Evolutionary conservation across 64 coral and sea anemone species (phyloP).

Genomic region (Cladopsammia gracilis): DNA sequence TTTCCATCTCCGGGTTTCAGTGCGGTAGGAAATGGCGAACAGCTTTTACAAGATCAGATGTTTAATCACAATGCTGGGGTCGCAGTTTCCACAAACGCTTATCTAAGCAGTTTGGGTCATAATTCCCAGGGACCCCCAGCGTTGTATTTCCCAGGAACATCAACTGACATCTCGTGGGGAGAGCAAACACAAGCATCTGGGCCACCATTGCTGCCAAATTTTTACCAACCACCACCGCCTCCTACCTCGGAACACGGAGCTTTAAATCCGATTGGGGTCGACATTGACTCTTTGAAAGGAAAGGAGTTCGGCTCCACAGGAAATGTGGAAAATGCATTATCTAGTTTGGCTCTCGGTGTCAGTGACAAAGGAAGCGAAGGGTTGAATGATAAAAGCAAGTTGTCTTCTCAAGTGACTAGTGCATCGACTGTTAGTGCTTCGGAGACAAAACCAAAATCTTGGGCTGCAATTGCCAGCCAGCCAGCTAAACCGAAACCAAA

Average conservation of each 20-base stretch:
- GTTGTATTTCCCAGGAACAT: slow-evolving; percentile 96
- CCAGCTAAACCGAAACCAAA: slow-evolving; percentile 97
- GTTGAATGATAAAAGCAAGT: slow-evolving; percentile 74
- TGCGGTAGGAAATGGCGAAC: slow-evolving; percentile 86
- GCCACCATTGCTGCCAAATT: slow-evolving; percentile 78
- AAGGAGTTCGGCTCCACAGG: slow-evolving; percentile 81
- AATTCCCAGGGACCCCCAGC: slow-evolving; percentile 87
- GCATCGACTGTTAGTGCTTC: slow-evolving; percentile 57
- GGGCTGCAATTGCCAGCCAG: slow-evolving; percentile 99
- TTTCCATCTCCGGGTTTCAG: slow-evolving; percentile 86
- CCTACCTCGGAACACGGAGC: slow-evolving; percentile 73
- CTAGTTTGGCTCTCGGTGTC: slow-evolving; percentile 91
- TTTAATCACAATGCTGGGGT: slow-evolving; percentile 96
- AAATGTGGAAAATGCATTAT: slow-evolving; percentile 95
- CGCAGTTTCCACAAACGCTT: slow-evolving; percentile 91
- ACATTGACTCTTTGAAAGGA: slow-evolving; percentile 83
- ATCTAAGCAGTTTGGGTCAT: slow-evolving; percentile 88
- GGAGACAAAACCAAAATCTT: slow-evolving; percentile 93
- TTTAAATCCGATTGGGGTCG: slow-evolving; percentile 83
- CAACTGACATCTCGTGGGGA: slow-evolving; percentile 99
- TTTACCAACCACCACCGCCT: slow-evolving; percentile 96
- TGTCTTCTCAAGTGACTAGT: slow-evolving; percentile 63
- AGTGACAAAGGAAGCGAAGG: slow-evolving; percentile 77
- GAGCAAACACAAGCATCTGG: slow-evolving; percentile 76
- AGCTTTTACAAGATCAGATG: slow-evolving; percentile 93